A percentile compares a stretch with the other conserved stretches of the same genome.
Evolutionary conservation across 2,113 vertebrate genomes (phyloP).

Genomic region (Festucalex cinctus): DNA sequence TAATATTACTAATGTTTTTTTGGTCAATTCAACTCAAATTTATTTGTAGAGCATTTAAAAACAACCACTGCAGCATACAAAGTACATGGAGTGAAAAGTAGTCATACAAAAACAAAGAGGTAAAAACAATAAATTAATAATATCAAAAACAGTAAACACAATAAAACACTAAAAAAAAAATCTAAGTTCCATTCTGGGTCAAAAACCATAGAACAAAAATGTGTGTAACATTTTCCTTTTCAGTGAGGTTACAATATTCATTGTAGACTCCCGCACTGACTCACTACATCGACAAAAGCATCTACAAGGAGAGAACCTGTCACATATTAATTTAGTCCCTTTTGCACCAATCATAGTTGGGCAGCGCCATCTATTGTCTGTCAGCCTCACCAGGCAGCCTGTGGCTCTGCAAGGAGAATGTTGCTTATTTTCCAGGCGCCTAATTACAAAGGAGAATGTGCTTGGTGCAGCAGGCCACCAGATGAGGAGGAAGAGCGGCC

Average conservation of each 20-base stretch:
- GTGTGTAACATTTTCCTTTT: not conserved
- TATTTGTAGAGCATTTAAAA: no score
- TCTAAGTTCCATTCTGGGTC: no score
- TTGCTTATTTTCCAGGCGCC: conserved; percentile 67
- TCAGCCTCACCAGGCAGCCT: conserved; percentile 21
- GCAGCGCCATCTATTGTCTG: conserved; percentile 63
- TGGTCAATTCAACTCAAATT: no score
- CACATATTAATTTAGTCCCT: not conserved
- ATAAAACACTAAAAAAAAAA: no score
- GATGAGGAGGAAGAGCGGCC: conserved; percentile 77
- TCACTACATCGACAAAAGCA: not conserved
- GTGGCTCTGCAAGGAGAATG: conserved; percentile 41
- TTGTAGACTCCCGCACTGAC: not conserved
- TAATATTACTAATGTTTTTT: no score
- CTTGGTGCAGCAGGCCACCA: conserved; percentile 75
- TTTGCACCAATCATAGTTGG: conserved; percentile 25
- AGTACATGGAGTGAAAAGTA: no score
- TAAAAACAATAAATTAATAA: no score
- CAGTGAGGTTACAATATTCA: not conserved
- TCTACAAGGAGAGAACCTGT: not conserved
- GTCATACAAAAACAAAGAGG: no score
- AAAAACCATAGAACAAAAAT: no score
- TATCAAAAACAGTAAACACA: no score
- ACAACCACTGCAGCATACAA: no score
- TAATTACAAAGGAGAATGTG: conserved; percentile 75